A percentile compares a stretch with the other conserved stretches of the same genome.
Conservation (phyloP, 2,113 vertebrate genomes). For the Tenrec ecaudatus region DNA sequence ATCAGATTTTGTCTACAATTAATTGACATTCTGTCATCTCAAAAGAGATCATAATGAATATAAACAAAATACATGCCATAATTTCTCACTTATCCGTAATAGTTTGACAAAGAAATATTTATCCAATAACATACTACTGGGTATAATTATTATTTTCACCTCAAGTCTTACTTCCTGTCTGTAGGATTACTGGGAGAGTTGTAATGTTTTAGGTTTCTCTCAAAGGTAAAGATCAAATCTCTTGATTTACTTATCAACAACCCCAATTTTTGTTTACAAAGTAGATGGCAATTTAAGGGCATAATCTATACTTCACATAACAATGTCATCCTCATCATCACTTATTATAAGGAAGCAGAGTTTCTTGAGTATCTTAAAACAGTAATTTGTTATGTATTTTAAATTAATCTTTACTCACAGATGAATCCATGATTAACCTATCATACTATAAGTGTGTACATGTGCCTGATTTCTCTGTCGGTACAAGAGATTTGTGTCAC, state of each 20-base stretch:
- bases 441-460: background rate
- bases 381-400: background rate
- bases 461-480: background rate
- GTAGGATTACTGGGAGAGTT: background rate
- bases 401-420: slow-evolving; percentile 16
- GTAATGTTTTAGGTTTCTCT: background rate
- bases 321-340: background rate
- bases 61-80: background rate
- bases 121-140: background rate
- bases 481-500: background rate
- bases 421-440: background rate
- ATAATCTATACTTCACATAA: background rate
- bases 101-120: background rate
- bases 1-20: background rate
- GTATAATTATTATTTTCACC: background rate
- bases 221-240: background rate
- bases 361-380: background rate
- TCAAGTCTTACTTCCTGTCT: background rate
- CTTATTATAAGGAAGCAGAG: background rate
- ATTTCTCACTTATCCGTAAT: background rate
- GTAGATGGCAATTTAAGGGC: background rate
- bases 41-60: slow-evolving; percentile 5
- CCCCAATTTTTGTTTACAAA: background rate
- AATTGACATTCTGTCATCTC: background rate
- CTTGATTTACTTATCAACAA: background rate